Evolutionary conservation across 2,888 invertebrate species (phyloP).

Genomic region (Platerodrilus igneus): DNA sequence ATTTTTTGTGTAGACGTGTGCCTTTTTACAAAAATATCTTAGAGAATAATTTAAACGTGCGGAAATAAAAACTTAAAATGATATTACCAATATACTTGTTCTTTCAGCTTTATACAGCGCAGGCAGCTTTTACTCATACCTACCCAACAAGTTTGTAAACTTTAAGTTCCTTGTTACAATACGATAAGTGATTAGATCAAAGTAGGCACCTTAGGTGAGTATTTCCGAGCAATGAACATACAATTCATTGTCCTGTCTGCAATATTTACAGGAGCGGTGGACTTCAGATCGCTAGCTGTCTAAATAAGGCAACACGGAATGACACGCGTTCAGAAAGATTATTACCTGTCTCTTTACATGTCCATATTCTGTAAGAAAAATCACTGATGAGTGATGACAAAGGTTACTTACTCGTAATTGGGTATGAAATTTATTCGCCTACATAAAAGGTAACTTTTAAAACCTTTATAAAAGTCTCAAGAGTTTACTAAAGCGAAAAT

Average conservation of each 20-base stretch:
- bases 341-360: conserved; percentile 28
- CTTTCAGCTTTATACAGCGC: too few relatives aligned
- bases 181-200: conserved; percentile 15
- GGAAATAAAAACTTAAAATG: too few relatives aligned
- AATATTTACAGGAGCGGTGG: conserved; percentile 23
- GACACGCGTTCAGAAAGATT: conserved; percentile 38
- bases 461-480: conserved; percentile 1
- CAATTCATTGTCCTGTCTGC: conserved; percentile 26
- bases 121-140: too few relatives aligned
- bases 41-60: too few relatives aligned
- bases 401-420: conserved; percentile 3
- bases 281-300: conserved; percentile 27
- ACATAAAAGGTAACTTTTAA: too few relatives aligned
- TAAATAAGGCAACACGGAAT: conserved; percentile 32
- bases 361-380: conserved; percentile 16
- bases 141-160: too few relatives aligned
- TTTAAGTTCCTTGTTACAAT: conserved; percentile 5
- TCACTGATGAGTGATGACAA: not conserved
- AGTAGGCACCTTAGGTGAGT: conserved; percentile 21
- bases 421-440: not conserved
- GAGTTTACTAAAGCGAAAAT: conserved; percentile 3
- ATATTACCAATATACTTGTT: too few relatives aligned
- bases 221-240: conserved; percentile 20
- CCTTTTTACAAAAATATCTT: too few relatives aligned
- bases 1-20: too few relatives aligned